Base-by-base conservation (phyloP, 2,888 invertebrate species). In the Cacoxenus indagator region DNA sequence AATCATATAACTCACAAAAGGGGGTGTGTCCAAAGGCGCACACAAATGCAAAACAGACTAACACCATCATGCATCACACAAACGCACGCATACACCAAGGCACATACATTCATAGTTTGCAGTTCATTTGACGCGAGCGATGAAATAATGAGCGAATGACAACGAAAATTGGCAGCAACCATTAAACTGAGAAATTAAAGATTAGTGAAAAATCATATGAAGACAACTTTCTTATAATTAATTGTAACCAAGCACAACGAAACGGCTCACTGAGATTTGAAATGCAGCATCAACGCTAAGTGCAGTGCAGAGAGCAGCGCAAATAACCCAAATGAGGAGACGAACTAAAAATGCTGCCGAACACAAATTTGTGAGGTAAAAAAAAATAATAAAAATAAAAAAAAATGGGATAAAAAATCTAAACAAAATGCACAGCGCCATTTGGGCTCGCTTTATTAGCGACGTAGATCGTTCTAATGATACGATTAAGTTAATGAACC, bases 221-320 rank as follows among this genome's bases (percentile, higher is more conserved):
- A 78, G 80, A 81, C 77, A 76, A 75, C 74, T 73, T 77, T 78
- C 76, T 74, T 76, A 78, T 85, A 85, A 85, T 85, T 83, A 85
- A 84, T 75, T 78, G 75, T 78, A 85, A 80, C 85, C 84, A 85
- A 81, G 84, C 85, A 78, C 74, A 73, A 75, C 76, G 75, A 65
- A 75, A 84, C 78, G 85, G 75, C 79, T 85, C 84, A 76, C 67
- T 79, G 78, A 75, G 75, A 77, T 75, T 73, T 76, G 76, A 78
- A 83, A 83, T 83, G 82, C 80, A 66, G 78, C 82, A 82, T 76
- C 71, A 67, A 70, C 66, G 68, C 37, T n/a, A 73, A 67, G 55
- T 70, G 73, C 69, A 62, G 69, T 54, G 59, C 55, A 24, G 68
- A 70, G 59, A 59, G 37, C 64, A 43, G 64, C 57, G n/a, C 43